Conservation (phyloP, 1,140 invertebrate species). For the Lepidurus arcticus region DNA sequence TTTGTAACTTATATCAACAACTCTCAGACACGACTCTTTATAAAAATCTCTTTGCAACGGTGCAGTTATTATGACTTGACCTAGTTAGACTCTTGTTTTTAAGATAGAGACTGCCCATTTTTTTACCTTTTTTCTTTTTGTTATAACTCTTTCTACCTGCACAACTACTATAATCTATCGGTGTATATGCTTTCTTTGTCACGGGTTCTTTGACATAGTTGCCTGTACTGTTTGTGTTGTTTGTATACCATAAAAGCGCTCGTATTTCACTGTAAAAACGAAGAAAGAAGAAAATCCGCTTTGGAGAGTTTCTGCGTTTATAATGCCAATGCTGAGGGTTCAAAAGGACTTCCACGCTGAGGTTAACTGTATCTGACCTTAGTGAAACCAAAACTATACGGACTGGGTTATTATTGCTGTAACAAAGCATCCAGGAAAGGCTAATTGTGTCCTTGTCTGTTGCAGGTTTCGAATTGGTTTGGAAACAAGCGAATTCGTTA, state of each 20-base stretch:
- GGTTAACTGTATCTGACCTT: constrained; percentile 3
- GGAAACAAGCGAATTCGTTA: constrained; percentile 99
- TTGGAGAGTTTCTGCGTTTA: not conserved
- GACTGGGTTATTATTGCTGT: not conserved
- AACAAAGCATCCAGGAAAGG: not conserved
- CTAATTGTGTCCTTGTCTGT: not conserved
- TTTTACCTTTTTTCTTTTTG: constrained; percentile 1
- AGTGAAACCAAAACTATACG: not conserved
- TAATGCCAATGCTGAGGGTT: constrained; percentile 10
- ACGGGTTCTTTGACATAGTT: constrained; percentile 17
- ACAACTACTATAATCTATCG: not conserved
- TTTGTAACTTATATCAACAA: constrained; percentile 13
- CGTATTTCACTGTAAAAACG: constrained; percentile 13
- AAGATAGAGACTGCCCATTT: not conserved
- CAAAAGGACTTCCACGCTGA: constrained; percentile 12
- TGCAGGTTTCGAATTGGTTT: constrained; percentile 96
- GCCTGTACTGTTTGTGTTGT: not conserved
- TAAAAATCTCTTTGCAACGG: constrained; percentile 7
- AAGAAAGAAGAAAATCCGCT: constrained; percentile 1
- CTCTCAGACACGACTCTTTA: not conserved
- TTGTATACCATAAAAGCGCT: constrained; percentile 22
- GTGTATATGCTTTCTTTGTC: constrained; percentile 19
- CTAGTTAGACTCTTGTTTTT: not conserved
- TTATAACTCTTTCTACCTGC: not conserved
- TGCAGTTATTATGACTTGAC: not conserved